A percentile compares a stretch with the other conserved stretches of the same genome.
Conservation (phyloP, 2,888 invertebrate genomes). For the Fragum fragum region DNA sequence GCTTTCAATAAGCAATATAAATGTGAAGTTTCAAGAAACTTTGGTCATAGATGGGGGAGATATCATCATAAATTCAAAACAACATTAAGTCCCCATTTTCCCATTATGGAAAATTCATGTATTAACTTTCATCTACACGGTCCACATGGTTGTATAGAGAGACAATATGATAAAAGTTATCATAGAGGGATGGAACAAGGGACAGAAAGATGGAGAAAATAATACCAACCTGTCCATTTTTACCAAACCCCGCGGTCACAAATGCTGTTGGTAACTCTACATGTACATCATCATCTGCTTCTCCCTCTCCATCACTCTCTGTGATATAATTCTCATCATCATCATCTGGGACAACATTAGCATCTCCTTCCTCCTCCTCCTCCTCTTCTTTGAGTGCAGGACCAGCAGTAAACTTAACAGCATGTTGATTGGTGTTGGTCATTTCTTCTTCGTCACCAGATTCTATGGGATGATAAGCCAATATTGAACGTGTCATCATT, state of each 20-base stretch:
- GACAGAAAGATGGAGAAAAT: no score
- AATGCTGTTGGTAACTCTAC: slow-evolving; percentile 9
- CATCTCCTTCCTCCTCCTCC: slow-evolving; percentile 48
- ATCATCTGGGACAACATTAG: slow-evolving; percentile 56
- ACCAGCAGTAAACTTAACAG: slow-evolving; percentile 29
- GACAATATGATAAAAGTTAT: no score
- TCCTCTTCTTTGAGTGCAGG: slow-evolving; percentile 39
- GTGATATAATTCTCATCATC: slow-evolving; percentile 63
- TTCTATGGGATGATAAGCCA: slow-evolving; percentile 42
- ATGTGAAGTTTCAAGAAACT: no score
- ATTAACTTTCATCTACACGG: background rate
- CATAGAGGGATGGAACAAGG: background rate
- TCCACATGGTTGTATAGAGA: background rate
- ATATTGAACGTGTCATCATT: no score
- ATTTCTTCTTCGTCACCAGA: slow-evolving; percentile 51
- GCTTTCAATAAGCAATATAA: no score
- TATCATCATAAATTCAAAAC: background rate
- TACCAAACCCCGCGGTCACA: slow-evolving; percentile 6
- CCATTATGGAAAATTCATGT: background rate
- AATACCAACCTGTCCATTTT: slow-evolving; percentile 16
- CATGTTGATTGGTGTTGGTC: slow-evolving; percentile 45
- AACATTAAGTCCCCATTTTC: background rate
- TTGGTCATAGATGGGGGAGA: no score
- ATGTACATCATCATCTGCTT: slow-evolving; percentile 42
- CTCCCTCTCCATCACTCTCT: slow-evolving; percentile 61